These are phyloP conservation scores for Cyprinus carpio DNA, from an alignment of 2,113 vertebrate genomes.

Conservation along the genomic window DNA sequence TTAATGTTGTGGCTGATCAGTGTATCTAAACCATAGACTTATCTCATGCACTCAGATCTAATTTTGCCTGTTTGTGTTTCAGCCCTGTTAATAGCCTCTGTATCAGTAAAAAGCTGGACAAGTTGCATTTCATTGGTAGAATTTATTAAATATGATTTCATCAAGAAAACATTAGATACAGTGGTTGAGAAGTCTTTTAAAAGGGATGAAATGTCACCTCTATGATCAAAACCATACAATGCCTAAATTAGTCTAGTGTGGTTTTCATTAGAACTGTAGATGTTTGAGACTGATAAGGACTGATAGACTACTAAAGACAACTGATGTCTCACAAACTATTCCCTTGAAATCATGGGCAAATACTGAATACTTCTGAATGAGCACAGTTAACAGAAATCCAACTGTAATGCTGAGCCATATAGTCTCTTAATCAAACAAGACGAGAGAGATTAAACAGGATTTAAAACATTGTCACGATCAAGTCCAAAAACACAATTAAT, in stretches of 20 bases:
- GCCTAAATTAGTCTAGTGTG: background rate
- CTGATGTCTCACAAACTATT: background rate
- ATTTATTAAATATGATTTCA: slow-evolving; percentile 36
- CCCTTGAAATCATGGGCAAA: background rate
- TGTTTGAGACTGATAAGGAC: background rate
- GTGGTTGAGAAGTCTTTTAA: background rate
- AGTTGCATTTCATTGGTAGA: background rate
- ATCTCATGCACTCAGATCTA: background rate
- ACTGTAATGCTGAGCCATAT: slow-evolving; percentile 21
- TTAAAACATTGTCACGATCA: background rate
- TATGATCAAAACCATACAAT: background rate
- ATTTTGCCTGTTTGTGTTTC: background rate
- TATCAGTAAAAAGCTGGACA: background rate
- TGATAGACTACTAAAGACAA: background rate
- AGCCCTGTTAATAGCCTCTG: background rate
- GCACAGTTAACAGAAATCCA: background rate
- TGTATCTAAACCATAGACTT: background rate
- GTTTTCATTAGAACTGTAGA: background rate
- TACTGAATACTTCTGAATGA: background rate
- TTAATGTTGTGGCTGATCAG: no score
- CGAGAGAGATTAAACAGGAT: slow-evolving; percentile 8
- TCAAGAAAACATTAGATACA: slow-evolving; percentile 15
- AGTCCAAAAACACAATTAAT: slow-evolving; percentile 37
- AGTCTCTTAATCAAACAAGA: slow-evolving; percentile 11
- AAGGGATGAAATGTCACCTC: background rate